These are phyloP conservation scores for Maniola hyperantus DNA, from an alignment of 2,888 invertebrate species.

Conservation along the genomic window DNA sequence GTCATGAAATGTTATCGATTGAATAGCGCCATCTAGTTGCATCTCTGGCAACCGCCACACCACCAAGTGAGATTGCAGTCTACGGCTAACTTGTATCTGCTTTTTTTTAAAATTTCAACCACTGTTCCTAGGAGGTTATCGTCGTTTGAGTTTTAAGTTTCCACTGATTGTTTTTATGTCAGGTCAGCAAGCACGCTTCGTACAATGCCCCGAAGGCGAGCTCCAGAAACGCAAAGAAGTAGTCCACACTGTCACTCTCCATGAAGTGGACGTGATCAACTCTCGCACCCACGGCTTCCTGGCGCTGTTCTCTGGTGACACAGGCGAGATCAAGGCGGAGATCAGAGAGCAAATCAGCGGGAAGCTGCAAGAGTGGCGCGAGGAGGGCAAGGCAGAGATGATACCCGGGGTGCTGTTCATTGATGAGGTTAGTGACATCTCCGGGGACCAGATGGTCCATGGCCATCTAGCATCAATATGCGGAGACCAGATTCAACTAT, in stretches of 20 bases:
- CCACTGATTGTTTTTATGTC: no score
- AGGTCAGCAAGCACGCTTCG: conserved; percentile 92
- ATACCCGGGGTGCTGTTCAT: conserved; percentile 98
- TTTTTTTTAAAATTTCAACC: no score
- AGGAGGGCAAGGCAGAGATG: conserved; percentile 99
- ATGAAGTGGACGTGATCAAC: conserved; percentile 99
- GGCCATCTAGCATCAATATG: no score
- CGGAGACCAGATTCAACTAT: no score
- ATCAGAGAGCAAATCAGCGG: conserved; percentile 98
- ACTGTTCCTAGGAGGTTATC: no score
- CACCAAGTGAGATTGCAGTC: no score
- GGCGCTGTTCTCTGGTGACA: conserved; percentile 99
- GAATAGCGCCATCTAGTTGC: no score
- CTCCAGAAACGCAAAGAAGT: conserved; percentile 98
- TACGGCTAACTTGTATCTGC: no score
- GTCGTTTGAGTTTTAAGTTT: no score
- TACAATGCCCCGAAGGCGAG: conserved; percentile 99
- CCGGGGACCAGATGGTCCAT: no score
- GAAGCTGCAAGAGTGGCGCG: conserved; percentile 99
- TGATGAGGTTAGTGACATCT: conserved; percentile 87
- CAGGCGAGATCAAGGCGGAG: conserved; percentile 99
- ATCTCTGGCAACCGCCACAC: no score
- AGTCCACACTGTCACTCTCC: conserved; percentile 98
- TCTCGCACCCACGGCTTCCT: conserved; percentile 98
- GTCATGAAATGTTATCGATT: no score